Evolutionary conservation across 2,888 invertebrate genomes (phyloP), one percentile per base, ranked within the genome.

Genomic region (Tribolium freemani): DNA sequence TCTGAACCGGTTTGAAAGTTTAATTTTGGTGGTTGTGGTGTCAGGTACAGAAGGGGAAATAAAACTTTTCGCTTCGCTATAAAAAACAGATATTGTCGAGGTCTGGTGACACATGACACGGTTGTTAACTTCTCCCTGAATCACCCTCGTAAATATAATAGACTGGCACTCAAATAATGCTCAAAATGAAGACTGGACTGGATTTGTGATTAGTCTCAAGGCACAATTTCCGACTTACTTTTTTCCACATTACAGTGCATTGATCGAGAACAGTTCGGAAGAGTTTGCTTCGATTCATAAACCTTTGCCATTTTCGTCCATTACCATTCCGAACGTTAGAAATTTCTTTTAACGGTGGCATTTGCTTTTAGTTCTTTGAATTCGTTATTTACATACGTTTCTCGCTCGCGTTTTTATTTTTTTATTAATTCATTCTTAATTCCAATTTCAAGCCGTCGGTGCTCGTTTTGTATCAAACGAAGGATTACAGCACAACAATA

Each of bases 371-470:
- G 38, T 38, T 38, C 38, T 38, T 38, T 38, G 38, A 38, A 38
- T 38, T 38, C 38, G 8, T 38, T 38, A 38, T 38, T 38, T 38
- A 38, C 38, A 6, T 38, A 38, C 38, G 38, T 13, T 51, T 21
- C 51, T 48, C 1, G n/a, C n/a, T n/a, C 11, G 1, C 10, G 2
- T 48, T 13, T 16, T n/a, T 51, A n/a, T 21, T n/a, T 20, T 51
- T 51, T 21, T 51, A 51, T 51, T 51, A 51, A 51, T 51, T 48
- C 48, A 13, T 51, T 16, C 38, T 51, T 51, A 51, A 21, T 51
- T 51, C 16, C 51, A n/a, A 48, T 16, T 8, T 50, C 50, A 13
- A 8, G 11, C 26, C 26, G 26, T 26, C 38, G 8, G 8, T 38
- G 3, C 38, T 38, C 38, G 38, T 38, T 38, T 38, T 9, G 38